phyloP scores from a whole-genome alignment of 2,797 vertebrate species.

The Hippocampus kuda region DNA sequence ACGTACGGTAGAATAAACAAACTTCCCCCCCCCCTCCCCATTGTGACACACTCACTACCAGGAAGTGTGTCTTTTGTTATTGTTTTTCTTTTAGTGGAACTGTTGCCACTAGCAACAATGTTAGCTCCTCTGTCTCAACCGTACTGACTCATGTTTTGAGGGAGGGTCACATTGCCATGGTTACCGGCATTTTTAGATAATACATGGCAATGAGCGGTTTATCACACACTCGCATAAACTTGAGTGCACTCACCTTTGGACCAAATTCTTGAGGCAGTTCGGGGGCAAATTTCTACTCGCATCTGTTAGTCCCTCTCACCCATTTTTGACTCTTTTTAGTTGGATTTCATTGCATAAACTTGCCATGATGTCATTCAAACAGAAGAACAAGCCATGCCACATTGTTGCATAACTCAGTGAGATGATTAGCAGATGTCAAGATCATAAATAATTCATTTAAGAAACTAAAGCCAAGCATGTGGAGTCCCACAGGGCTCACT shows the following conservation, averaged over 20 bases:
- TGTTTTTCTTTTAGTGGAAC: neutral
- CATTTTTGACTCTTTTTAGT: neutral
- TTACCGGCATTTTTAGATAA: constrained; percentile 43
- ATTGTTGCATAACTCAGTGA: neutral
- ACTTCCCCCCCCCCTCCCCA: neutral
- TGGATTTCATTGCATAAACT: neutral
- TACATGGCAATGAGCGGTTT: constrained; percentile 31
- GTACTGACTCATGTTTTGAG: constrained; percentile 39
- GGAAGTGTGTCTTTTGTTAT: constrained; percentile 27
- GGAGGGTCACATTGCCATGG: constrained; percentile 42
- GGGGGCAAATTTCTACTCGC: neutral
- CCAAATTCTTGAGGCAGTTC: neutral
- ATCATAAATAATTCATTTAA: neutral
- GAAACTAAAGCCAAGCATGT: neutral
- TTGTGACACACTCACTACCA: constrained; percentile 23
- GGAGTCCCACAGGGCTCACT: neutral
- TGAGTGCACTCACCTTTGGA: neutral
- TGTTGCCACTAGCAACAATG: constrained; percentile 38
- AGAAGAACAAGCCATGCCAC: neutral
- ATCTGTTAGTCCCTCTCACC: neutral
- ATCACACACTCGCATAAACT: neutral
- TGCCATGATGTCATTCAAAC: neutral
- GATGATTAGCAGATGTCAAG: neutral
- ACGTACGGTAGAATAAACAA: too few species aligned
- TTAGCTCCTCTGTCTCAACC: constrained; percentile 23